Percentiles rank a stretch among this genome's conserved stretches.
Conservation (phyloP, 2,888 invertebrate genomes). For the Chymomyza fuscimana region DNA sequence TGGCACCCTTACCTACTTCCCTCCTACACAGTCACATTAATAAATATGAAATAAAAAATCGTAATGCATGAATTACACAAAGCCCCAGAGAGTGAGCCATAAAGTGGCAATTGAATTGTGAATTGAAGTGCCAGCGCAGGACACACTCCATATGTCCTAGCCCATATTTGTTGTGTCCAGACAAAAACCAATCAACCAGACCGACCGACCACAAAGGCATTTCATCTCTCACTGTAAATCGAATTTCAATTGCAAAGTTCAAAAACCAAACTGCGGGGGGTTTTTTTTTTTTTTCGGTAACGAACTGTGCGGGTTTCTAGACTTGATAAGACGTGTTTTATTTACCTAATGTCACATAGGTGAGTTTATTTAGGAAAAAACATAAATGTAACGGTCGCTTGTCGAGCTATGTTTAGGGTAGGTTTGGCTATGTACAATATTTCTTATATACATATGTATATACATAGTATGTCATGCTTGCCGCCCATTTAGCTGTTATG, state of each 20-base stretch:
- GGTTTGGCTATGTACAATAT: constrained; percentile 27
- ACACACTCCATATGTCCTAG: not conserved
- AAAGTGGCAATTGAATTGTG: not conserved
- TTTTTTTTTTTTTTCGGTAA: not conserved
- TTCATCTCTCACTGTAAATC: not conserved
- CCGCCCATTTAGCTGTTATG: constrained; percentile 51
- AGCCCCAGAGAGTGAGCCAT: not conserved
- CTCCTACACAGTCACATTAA: not conserved
- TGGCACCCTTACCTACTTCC: not conserved
- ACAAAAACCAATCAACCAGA: constrained; percentile 59
- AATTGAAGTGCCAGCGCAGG: not conserved
- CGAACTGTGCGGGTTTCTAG: not conserved
- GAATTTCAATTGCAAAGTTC: constrained; percentile 10
- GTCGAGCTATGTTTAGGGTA: constrained; percentile 5
- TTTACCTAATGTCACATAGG: not conserved
- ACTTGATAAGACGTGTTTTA: not conserved
- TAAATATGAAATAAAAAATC: not conserved
- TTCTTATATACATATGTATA: constrained; percentile 11
- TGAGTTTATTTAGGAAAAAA: not conserved
- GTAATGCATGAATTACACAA: constrained; percentile 29
- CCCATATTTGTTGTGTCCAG: not conserved
- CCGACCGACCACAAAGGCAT: constrained; percentile 20
- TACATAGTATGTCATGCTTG: constrained; percentile 6
- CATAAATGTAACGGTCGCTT: constrained; percentile 61
- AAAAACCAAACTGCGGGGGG: constrained; percentile 16